phyloP scores from a whole-genome alignment of 2,797 vertebrate genomes.

The Gallirallus australis region DNA sequence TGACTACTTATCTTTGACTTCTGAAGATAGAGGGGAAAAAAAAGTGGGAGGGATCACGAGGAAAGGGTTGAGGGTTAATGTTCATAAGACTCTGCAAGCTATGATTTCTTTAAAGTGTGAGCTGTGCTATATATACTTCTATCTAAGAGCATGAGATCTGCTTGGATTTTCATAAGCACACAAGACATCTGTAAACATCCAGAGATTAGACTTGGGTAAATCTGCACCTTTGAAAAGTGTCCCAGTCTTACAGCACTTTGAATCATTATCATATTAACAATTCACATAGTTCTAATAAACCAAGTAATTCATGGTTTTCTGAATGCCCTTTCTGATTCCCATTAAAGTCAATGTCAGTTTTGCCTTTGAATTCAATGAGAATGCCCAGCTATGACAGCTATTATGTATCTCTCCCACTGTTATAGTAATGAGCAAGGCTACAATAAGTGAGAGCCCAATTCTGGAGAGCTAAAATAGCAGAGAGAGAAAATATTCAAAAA shows the following conservation, averaged over 20 bases:
- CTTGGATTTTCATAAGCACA: slow-evolving; percentile 30
- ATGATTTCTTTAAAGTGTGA: slow-evolving; percentile 17
- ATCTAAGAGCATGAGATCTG: not conserved
- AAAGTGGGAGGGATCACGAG: not conserved
- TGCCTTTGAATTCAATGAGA: slow-evolving; percentile 44
- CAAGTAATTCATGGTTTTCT: slow-evolving; percentile 33
- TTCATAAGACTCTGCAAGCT: not conserved
- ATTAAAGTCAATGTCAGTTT: slow-evolving; percentile 58
- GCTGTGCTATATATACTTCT: not conserved
- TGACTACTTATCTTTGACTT: slow-evolving; percentile 16
- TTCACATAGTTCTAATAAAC: slow-evolving; percentile 7
- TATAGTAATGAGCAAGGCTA: slow-evolving; percentile 30
- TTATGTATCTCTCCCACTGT: slow-evolving; percentile 45
- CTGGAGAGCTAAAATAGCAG: not conserved
- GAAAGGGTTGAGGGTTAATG: not conserved
- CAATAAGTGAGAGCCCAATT: not conserved
- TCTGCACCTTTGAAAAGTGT: slow-evolving; percentile 34
- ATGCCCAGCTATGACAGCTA: slow-evolving; percentile 29
- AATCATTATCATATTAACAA: slow-evolving; percentile 36
- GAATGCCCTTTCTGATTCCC: slow-evolving; percentile 29
- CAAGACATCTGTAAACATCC: slow-evolving; percentile 45
- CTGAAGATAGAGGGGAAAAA: not conserved
- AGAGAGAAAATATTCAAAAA: slow-evolving; percentile 11
- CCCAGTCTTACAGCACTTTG: not conserved
- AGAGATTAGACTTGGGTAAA: slow-evolving; percentile 45